These are phyloP conservation scores for Drosophila ochracea DNA, from an alignment of 2,888 invertebrate genomes.

Conservation along the genomic window DNA sequence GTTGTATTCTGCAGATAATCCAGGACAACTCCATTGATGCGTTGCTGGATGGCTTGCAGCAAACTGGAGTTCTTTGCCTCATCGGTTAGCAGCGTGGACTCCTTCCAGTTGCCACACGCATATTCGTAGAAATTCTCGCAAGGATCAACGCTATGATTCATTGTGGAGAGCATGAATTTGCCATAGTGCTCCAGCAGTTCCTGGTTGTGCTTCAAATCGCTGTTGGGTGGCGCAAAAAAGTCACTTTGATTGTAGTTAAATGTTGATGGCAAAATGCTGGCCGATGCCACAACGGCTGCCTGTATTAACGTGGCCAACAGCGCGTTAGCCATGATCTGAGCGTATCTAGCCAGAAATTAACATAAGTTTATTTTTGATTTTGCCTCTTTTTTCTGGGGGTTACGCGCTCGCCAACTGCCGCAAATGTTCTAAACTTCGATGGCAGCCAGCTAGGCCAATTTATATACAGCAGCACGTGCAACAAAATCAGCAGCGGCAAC, in stretches of 20 bases:
- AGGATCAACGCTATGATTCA: slow-evolving; percentile 79
- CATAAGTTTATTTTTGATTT: not conserved
- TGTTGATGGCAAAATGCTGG: slow-evolving; percentile 2
- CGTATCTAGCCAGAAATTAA: too few species aligned
- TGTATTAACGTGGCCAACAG: slow-evolving; percentile 60
- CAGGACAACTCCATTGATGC: slow-evolving; percentile 69
- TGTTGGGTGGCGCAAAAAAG: slow-evolving; percentile 63
- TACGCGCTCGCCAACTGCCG: slow-evolving; percentile 47
- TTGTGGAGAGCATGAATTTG: slow-evolving; percentile 72
- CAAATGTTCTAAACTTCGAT: slow-evolving; percentile 74
- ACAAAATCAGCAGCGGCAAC: slow-evolving; percentile 9
- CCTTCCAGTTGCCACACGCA: slow-evolving; percentile 81
- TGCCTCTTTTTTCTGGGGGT: slow-evolving; percentile 1
- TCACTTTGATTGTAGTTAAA: slow-evolving; percentile 28
- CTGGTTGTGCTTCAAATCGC: slow-evolving; percentile 62
- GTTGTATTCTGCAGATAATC: slow-evolving; percentile 70
- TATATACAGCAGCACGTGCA: slow-evolving; percentile 59
- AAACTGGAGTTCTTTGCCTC: slow-evolving; percentile 71
- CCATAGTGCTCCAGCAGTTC: slow-evolving; percentile 77
- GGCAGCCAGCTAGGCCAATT: slow-evolving; percentile 61
- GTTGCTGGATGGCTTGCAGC: slow-evolving; percentile 72
- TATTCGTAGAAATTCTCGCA: slow-evolving; percentile 83
- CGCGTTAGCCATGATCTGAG: slow-evolving; percentile 41
- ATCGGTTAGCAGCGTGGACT: slow-evolving; percentile 61
- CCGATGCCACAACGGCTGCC: slow-evolving; percentile 3